Base-by-base conservation (phyloP, 2,113 vertebrate species). In the Tringa solitaria region DNA sequence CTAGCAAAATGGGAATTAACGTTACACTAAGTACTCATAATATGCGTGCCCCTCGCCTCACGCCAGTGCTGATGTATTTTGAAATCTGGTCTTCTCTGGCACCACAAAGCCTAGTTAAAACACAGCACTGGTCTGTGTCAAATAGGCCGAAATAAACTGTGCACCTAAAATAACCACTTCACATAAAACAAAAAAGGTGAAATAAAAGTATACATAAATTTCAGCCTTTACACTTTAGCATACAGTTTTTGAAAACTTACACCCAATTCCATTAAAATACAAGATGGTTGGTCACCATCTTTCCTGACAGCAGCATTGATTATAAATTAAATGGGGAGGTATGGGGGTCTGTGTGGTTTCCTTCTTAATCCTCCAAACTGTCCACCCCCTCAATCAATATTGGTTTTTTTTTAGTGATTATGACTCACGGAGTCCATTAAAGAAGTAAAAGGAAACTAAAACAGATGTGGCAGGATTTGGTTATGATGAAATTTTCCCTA, bases 381-480 rank as follows among this genome's bases (percentile, higher is more conserved):
- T 65, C 60, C 10, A 63, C 6, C 13, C 10, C 8, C 23, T 56
- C 46, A 72, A 45, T 32, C 76, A 75, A 33, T 68, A 83, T 0
- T 41, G 30, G 37, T 39, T 7, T 0, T 0, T 92, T 68, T 85
- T 48, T 7, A 16, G 61, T 45, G 39, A 84, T 78, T 82, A 70
- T 54, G 37, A 92, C 32, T 84, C 43, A 27, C 4, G 13, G 8
- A 75, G 37, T 54, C 32, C 33, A 51, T 17, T 90, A 16, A 92
- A 75, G 26, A 46, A 59, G 24, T 63, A 85, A 90, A 95, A 92
- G 35, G 22, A 85, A 93, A 92, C 28, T 10, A 18, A 82, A 90
- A 90, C 0, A 3, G 41, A 45, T 13, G 6, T 12, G 39, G 8
- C 21, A 88, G 46, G 37, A 82, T 64, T 63, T 45, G 48, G 35